phyloP scores from a whole-genome alignment of 2,888 invertebrate genomes.

The Cepaea hortensis region DNA sequence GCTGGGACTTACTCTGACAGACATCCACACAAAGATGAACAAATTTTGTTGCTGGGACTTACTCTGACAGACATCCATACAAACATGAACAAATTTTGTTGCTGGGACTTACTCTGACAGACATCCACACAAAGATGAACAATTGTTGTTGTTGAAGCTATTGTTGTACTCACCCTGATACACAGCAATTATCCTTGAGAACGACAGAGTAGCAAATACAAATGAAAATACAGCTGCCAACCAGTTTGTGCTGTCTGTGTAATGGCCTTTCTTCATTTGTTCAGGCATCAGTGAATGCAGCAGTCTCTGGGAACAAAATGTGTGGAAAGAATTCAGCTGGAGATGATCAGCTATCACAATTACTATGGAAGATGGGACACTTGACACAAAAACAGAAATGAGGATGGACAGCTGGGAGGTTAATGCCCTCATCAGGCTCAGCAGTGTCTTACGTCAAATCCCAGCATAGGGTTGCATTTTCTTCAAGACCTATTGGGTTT shows the following conservation, averaged over 20 bases:
- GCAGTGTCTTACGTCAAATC: too few species aligned
- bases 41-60: too few species aligned
- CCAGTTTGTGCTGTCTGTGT: constrained; percentile 86
- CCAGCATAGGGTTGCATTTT: too few species aligned
- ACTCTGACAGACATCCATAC: too few species aligned
- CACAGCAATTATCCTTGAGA: constrained; percentile 81
- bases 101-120: too few species aligned
- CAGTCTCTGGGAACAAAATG: constrained; percentile 29
- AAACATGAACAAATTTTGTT: too few species aligned
- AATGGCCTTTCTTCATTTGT: constrained; percentile 79
- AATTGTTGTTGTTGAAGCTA: neutral
- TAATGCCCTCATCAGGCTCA: too few species aligned
- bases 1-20: too few species aligned
- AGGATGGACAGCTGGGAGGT: too few species aligned
- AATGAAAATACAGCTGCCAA: constrained; percentile 83
- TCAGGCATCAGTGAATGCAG: constrained; percentile 38
- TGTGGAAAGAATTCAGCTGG: neutral
- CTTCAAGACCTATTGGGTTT: too few species aligned
- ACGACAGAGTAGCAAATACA: constrained; percentile 77
- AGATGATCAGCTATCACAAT: neutral
- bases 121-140: neutral
- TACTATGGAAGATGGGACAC: neutral
- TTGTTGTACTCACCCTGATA: constrained; percentile 79
- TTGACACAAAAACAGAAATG: too few species aligned
- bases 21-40: too few species aligned